These are phyloP conservation scores for Apamea anceps DNA, from an alignment of 2,888 invertebrate species.

Conservation along the genomic window DNA sequence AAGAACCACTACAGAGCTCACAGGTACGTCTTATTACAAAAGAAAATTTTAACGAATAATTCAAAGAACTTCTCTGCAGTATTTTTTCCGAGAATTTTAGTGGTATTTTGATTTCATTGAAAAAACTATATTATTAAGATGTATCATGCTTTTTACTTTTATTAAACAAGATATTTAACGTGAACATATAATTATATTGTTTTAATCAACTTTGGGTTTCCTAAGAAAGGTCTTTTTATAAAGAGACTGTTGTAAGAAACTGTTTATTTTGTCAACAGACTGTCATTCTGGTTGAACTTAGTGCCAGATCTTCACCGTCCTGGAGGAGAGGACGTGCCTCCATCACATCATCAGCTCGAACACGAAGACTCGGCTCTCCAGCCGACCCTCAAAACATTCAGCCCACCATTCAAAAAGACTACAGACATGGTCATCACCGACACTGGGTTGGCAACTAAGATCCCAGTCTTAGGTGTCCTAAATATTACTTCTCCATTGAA, in stretches of 20 bases:
- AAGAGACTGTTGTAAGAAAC: slow-evolving; percentile 3
- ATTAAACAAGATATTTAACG: background rate
- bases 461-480: slow-evolving; percentile 81
- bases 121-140: slow-evolving; percentile 18
- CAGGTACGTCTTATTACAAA: slow-evolving; percentile 80
- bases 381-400: slow-evolving; percentile 90
- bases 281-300: slow-evolving; percentile 98
- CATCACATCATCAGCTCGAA: slow-evolving; percentile 95
- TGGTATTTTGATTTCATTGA: slow-evolving; percentile 25
- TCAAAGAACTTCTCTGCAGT: slow-evolving; percentile 7
- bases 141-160: slow-evolving; percentile 9
- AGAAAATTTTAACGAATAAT: slow-evolving; percentile 14
- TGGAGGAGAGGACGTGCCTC: slow-evolving; percentile 96
- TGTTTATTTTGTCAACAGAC: slow-evolving; percentile 83
- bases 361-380: slow-evolving; percentile 92
- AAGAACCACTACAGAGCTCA: slow-evolving; percentile 98
- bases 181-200: slow-evolving; percentile 5
- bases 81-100: slow-evolving; percentile 19
- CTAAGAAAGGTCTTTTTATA: background rate
- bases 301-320: slow-evolving; percentile 97
- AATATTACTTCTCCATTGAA: slow-evolving; percentile 86
- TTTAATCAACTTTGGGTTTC: slow-evolving; percentile 19
- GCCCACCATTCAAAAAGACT: slow-evolving; percentile 89
- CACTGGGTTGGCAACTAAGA: slow-evolving; percentile 83
- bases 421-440: slow-evolving; percentile 87